A percentile compares a stretch with the other conserved stretches of the same genome.
These are phyloP conservation scores for Montipora foliosa DNA, from an alignment of 64 coral and sea anemone species.

Conservation along the genomic window DNA sequence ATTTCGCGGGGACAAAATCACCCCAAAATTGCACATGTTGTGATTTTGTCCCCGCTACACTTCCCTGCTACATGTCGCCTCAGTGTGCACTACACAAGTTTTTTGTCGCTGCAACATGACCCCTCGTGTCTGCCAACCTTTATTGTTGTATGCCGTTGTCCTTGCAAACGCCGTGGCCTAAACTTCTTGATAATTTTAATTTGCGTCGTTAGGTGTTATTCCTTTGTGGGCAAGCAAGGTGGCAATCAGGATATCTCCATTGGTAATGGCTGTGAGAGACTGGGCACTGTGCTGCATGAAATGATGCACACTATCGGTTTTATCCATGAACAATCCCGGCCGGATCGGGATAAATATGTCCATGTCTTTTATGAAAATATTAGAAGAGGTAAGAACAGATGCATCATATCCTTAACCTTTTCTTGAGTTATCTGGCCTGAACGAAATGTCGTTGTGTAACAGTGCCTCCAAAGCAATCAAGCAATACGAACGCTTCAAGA, in stretches of 20 bases:
- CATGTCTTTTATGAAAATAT: conserved; percentile 71
- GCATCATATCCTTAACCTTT: background rate
- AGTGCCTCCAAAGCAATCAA: no score
- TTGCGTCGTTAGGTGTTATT: conserved; percentile 82
- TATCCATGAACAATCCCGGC: conserved; percentile 89
- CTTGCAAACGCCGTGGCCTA: no score
- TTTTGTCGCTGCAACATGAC: no score
- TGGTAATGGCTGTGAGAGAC: conserved; percentile 83
- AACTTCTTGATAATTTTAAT: background rate
- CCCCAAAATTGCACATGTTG: no score
- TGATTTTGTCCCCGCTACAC: no score
- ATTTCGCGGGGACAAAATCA: no score
- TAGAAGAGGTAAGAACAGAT: conserved; percentile 41
- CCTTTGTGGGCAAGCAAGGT: conserved; percentile 76
- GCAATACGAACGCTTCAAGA: no score
- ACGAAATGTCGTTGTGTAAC: no score
- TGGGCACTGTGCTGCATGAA: conserved; percentile 87
- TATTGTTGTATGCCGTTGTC: no score
- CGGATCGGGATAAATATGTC: conserved; percentile 82
- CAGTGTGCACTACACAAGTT: no score
- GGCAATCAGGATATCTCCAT: conserved; percentile 84
- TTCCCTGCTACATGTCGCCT: no score
- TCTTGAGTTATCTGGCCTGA: background rate
- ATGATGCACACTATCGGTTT: conserved; percentile 93
- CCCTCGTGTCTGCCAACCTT: no score